A percentile compares a stretch with the other conserved stretches of the same genome.
Conservation (phyloP, 2,113 vertebrate genomes). For the Indicator maculatus region DNA sequence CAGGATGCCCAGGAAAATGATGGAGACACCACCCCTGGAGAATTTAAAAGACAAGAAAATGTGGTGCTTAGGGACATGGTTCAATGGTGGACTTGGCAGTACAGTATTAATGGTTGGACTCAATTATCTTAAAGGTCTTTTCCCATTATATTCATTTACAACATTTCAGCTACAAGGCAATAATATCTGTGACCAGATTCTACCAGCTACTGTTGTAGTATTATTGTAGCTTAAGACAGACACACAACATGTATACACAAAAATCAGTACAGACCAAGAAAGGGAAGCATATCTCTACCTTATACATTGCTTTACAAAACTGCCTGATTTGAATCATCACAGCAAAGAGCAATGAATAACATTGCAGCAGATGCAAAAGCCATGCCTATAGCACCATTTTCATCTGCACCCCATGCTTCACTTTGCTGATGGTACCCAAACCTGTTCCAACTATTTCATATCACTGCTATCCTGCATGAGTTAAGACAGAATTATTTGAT, state of each 20-base stretch:
- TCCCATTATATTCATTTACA: neutral
- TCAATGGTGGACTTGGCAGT: neutral
- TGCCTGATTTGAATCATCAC: neutral
- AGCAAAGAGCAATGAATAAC: neutral
- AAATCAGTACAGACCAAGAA: neutral
- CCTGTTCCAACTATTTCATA: neutral
- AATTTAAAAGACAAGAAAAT: neutral
- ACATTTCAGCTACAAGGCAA: neutral
- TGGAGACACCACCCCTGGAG: neutral
- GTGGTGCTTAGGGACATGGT: neutral
- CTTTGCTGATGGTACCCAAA: neutral
- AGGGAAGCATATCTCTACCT: neutral
- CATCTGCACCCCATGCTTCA: neutral
- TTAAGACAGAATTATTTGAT: neutral
- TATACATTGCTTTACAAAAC: neutral
- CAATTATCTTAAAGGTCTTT: neutral
- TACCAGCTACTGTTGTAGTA: neutral
- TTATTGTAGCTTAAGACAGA: neutral
- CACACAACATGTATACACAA: too few relatives aligned
- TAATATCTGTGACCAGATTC: neutral
- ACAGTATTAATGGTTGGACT: neutral
- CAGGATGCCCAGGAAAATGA: neutral
- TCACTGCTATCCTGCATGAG: neutral
- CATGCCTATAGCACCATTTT: rapidly evolving
- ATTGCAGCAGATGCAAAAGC: neutral